These are phyloP conservation scores for Nycticryphes semicollaris DNA, from an alignment of 2,113 vertebrate species.

Conservation along the genomic window DNA sequence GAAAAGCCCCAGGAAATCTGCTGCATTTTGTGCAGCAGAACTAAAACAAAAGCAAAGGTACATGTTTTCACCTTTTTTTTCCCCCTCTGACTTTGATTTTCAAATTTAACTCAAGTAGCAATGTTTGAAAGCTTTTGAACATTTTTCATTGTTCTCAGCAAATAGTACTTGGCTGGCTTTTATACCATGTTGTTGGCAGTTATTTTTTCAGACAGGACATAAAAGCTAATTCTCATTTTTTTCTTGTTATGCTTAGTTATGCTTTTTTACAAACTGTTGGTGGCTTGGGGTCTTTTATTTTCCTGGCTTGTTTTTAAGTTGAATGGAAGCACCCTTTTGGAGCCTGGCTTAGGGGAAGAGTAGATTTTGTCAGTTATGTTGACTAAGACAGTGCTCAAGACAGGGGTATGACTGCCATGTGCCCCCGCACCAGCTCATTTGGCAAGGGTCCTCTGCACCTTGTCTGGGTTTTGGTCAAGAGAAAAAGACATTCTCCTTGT, in stretches of 20 bases:
- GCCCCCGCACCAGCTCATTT: not conserved
- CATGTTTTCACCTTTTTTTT: not conserved
- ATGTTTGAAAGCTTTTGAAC: not conserved
- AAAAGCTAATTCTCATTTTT: not conserved
- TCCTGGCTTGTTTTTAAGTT: not conserved
- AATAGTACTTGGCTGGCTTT: not conserved
- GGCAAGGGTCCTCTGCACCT: not conserved
- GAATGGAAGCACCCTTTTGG: not conserved
- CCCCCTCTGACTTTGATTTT: not conserved
- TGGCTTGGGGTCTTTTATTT: not conserved
- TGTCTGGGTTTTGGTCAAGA: not conserved
- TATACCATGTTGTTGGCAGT: not conserved
- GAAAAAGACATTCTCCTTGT: not conserved
- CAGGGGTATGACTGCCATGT: not conserved
- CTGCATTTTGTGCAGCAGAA: not conserved
- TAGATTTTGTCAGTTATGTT: not conserved
- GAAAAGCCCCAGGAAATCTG: not conserved
- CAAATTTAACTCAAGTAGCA: not conserved
- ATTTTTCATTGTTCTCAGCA: not conserved
- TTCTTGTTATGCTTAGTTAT: not conserved
- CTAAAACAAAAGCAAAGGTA: not conserved
- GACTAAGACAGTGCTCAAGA: not conserved
- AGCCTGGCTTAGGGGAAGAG: not conserved
- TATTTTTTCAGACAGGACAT: not conserved
- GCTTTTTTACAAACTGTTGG: not conserved